Evolutionary conservation across 2,113 vertebrate genomes (phyloP), one percentile per base, ranked within the genome.

Genomic region (Gadus macrocephalus): DNA sequence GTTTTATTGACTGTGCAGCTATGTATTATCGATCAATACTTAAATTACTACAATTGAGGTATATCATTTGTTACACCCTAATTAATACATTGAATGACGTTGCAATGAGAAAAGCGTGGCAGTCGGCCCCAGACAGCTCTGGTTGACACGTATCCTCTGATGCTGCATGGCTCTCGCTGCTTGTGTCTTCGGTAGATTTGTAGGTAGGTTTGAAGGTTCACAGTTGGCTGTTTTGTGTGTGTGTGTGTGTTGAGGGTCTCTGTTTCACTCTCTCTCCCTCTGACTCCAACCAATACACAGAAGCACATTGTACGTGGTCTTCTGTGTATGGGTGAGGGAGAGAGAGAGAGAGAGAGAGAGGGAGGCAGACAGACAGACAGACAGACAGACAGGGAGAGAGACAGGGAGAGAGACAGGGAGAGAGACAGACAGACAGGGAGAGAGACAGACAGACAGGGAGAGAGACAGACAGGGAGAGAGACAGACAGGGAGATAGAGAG

Each of bases 261-360:
- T 35, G 31, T 35, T 5, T 35, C 31, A 35, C 31, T 35, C 31
- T 35, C 31, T 35, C 31, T 35, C 31, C 31, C 31, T 35, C 31
- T 35, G 3, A 3, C 31, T 35, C 31, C 31, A 4, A 55, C 12
- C 53, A 7, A 55, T 55, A 15, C 53, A 55, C 16, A 4, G 53
- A 55, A 55, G 53, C 53, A 25, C n/a, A 27, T 62, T 72, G 56
- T 65, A 35, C 38, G 15, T 58, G 22, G 78, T 28, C 60, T 5
- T 72, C 16, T 0, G 4, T 64, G 28, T 61, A 12, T 25, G 19
- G 64, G 75, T 49, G 12, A 0, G 17, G 62, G 15, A 53, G 6
- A 62, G 5, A 78, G 55, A 77, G 66, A 68, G 17, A 68, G 70
- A 59, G 70, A 56, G 64, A 70, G 15, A 66, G 59, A 67, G 64